phyloP scores from a whole-genome alignment of 2,113 vertebrate genomes.

The Thamnophis sirtalis region DNA sequence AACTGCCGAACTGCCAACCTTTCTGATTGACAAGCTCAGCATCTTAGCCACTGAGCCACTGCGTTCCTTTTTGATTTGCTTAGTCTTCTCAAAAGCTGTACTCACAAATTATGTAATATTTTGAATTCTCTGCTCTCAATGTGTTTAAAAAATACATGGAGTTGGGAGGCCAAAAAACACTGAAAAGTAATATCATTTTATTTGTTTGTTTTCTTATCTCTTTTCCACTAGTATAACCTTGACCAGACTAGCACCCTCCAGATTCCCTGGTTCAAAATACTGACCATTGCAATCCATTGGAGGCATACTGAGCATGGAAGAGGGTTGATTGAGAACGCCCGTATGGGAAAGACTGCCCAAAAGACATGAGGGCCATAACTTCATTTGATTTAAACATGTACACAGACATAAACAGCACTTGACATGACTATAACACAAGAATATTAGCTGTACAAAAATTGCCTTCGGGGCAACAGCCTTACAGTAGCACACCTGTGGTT shows the following conservation, averaged over 20 bases:
- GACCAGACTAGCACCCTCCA: neutral
- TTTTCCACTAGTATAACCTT: neutral
- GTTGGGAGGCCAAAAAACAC: neutral
- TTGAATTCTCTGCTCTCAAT: neutral
- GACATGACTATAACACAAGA: neutral
- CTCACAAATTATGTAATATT: no score
- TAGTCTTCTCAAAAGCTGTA: neutral
- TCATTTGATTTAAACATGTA: neutral
- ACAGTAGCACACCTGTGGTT: neutral
- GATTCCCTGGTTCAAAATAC: neutral
- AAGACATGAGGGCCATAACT: neutral
- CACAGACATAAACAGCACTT: neutral
- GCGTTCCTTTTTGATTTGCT: neutral
- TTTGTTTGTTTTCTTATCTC: neutral
- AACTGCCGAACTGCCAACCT: no score
- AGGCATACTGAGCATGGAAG: neutral
- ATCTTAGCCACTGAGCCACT: no score
- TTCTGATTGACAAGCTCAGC: no score
- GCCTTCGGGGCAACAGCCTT: neutral
- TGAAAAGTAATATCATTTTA: neutral
- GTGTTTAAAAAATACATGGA: neutral
- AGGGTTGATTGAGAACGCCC: neutral
- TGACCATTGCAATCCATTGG: neutral
- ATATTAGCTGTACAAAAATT: neutral
- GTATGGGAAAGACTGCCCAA: neutral